phyloP scores from a whole-genome alignment of 1,140 invertebrate genomes.

The Araneus ventricosus region DNA sequence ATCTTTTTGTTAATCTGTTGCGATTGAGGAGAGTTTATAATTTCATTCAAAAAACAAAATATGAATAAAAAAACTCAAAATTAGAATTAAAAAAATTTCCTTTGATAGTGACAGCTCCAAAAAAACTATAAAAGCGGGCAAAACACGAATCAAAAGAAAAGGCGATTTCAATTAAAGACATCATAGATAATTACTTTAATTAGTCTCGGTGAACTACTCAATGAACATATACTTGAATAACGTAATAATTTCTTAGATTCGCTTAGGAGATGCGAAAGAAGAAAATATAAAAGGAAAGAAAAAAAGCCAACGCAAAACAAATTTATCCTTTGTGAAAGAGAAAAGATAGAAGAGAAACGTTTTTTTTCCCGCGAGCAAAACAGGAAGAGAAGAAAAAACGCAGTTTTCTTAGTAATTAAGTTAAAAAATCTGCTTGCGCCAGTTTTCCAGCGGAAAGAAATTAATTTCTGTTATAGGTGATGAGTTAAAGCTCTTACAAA shows the following conservation, averaged over 20 bases:
- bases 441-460: constrained; percentile 59
- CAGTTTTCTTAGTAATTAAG: constrained; percentile 62
- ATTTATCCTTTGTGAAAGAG: constrained; percentile 42
- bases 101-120: background rate
- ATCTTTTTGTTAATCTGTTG: constrained; percentile 58
- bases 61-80: background rate
- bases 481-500: constrained; percentile 73
- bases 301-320: constrained; percentile 54
- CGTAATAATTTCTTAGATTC: constrained; percentile 42
- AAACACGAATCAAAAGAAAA: constrained; percentile 21
- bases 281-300: constrained; percentile 21
- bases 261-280: background rate
- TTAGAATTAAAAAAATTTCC: background rate
- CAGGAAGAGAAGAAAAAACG: constrained; percentile 8
- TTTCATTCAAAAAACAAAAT: constrained; percentile 28
- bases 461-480: constrained; percentile 75
- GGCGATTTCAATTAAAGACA: constrained; percentile 72
- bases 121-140: constrained; percentile 1
- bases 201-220: constrained; percentile 53
- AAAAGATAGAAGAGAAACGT: constrained; percentile 22
- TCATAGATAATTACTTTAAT: constrained; percentile 73
- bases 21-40: constrained; percentile 18
- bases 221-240: constrained; percentile 62
- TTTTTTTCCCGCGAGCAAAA: constrained; percentile 40
- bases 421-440: constrained; percentile 73